Percentiles rank a stretch among this genome's conserved stretches.
Conservation (phyloP, 2,888 invertebrate genomes). For the Fragum sueziense region DNA sequence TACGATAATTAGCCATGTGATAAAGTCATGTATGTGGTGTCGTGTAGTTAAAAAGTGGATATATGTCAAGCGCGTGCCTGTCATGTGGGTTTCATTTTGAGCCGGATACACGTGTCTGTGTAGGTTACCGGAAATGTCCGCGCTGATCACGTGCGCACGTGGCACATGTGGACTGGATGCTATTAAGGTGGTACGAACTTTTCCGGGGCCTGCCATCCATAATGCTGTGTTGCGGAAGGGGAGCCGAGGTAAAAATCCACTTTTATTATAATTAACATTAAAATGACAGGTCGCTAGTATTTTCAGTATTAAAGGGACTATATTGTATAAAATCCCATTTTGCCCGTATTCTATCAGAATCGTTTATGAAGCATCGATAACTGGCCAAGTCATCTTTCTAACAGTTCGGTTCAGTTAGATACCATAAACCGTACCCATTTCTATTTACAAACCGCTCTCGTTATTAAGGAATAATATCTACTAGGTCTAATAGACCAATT, state of each 20-base stretch:
- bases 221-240: conserved; percentile 61
- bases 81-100: neutral
- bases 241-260: conserved; percentile 48
- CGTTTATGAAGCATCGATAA: too few relatives aligned
- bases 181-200: conserved; percentile 53
- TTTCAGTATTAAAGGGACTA: too few relatives aligned
- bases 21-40: neutral
- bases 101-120: conserved; percentile 18
- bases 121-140: conserved; percentile 53
- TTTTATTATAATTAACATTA: neutral
- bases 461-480: too few relatives aligned
- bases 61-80: neutral
- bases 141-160: conserved; percentile 49
- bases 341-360: too few relatives aligned
- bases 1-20: neutral
- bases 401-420: too few relatives aligned
- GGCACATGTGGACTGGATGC: conserved; percentile 54
- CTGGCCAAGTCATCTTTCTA: too few relatives aligned
- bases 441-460: too few relatives aligned
- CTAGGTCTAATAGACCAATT: too few relatives aligned
- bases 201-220: conserved; percentile 55
- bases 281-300: too few relatives aligned
- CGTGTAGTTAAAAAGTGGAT: neutral
- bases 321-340: too few relatives aligned
- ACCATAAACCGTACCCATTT: too few relatives aligned